Percentiles rank a stretch among this genome's conserved stretches.
phyloP scores from a whole-genome alignment of 1,140 invertebrate genomes.

The Pseudobourletiella spinata region DNA sequence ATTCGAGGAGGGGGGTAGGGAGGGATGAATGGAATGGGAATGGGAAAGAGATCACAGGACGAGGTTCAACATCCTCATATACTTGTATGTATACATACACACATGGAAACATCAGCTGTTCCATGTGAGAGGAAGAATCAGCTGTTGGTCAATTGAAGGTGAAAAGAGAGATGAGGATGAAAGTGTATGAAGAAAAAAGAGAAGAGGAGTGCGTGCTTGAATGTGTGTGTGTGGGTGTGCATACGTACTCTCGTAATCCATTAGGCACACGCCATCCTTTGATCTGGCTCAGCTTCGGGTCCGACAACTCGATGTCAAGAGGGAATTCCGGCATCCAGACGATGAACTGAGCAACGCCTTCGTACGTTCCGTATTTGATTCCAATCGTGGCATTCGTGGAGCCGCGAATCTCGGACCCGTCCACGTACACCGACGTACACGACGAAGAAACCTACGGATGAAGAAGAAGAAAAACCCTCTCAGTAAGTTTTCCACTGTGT shows the following conservation, averaged over 20 bases:
- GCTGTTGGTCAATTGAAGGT: background rate
- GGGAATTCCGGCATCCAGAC: conserved; percentile 97
- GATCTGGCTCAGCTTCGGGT: conserved; percentile 81
- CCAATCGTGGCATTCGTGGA: conserved; percentile 88
- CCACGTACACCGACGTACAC: conserved; percentile 91
- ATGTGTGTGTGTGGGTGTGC: background rate
- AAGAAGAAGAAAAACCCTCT: no score
- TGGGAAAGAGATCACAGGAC: no score
- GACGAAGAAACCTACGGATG: conserved; percentile 75
- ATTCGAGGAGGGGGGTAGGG: no score
- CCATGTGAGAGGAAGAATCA: no score
- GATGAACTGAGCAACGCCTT: conserved; percentile 73
- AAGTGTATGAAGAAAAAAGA: conserved; percentile 1
- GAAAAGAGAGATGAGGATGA: background rate
- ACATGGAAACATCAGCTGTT: no score
- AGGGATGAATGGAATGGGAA: no score
- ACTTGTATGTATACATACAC: no score
- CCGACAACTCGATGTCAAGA: conserved; percentile 76
- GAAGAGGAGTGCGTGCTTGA: no score
- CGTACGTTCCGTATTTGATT: conserved; percentile 87
- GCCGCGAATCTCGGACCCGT: conserved; percentile 89
- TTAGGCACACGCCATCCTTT: conserved; percentile 79
- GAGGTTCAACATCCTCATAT: no score
- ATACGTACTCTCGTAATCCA: conserved; percentile 48
- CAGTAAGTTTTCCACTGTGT: no score